Conservation (phyloP, 1,140 invertebrate species). For the Holcopasites calliopsidis region DNA sequence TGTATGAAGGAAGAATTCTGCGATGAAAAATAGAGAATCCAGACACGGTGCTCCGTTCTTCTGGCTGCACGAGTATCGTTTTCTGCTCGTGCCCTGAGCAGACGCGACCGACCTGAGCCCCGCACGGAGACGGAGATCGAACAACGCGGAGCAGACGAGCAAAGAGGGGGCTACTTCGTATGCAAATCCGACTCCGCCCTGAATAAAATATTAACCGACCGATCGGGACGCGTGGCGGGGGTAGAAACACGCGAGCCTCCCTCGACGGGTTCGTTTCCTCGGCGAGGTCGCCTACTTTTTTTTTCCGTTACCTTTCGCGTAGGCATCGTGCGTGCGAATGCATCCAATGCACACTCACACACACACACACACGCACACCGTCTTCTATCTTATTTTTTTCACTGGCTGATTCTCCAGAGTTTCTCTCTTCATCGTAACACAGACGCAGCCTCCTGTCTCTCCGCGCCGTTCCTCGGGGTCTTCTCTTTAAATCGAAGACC, state of each 20-base stretch:
- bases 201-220: slow-evolving; percentile 72
- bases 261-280: slow-evolving; percentile 31
- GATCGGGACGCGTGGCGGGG: slow-evolving; percentile 55
- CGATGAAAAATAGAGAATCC: not conserved
- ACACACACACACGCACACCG: not conserved
- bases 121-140: slow-evolving; percentile 7
- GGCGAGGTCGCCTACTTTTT: slow-evolving; percentile 34
- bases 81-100: slow-evolving; percentile 56
- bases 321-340: slow-evolving; percentile 31
- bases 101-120: slow-evolving; percentile 48
- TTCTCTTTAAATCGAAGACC: slow-evolving; percentile 66
- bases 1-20: no score
- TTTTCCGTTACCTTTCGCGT: slow-evolving; percentile 35
- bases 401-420: not conserved
- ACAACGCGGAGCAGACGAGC: slow-evolving; percentile 7
- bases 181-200: slow-evolving; percentile 70
- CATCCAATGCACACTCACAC: no score
- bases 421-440: not conserved
- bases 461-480: slow-evolving; percentile 38
- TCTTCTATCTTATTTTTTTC: slow-evolving; percentile 23
- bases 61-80: slow-evolving; percentile 40
- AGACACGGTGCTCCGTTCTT: not conserved
- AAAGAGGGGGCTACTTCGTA: slow-evolving; percentile 59
- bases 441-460: slow-evolving; percentile 9
- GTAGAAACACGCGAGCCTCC: slow-evolving; percentile 54